These are phyloP conservation scores for Hyperoplus immaculatus DNA, from an alignment of 2,797 vertebrate genomes.

Conservation along the genomic window DNA sequence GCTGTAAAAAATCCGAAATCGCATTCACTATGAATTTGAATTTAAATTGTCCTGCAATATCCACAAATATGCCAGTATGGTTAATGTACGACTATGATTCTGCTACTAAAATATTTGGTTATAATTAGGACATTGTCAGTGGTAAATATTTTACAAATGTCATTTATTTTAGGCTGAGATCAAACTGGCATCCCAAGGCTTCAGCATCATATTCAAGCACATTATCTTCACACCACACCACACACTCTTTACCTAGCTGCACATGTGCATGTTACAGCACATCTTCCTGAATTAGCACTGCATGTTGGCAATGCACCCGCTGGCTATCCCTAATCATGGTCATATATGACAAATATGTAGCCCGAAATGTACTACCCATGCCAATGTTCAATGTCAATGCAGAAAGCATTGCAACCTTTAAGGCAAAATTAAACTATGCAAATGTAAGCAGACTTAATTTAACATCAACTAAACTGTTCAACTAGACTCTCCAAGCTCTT, in stretches of 20 bases:
- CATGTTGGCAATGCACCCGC: background rate
- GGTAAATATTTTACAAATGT: background rate
- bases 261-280: background rate
- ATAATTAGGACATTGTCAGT: background rate
- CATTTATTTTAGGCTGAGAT: background rate
- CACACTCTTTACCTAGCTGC: background rate
- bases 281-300: background rate
- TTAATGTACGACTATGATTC: background rate
- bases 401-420: background rate
- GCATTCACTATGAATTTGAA: background rate
- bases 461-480: too few relatives aligned
- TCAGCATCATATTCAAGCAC: background rate
- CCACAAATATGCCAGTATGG: background rate
- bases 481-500: too few relatives aligned
- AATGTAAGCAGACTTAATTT: background rate
- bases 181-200: background rate
- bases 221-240: background rate
- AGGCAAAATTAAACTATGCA: background rate
- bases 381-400: background rate
- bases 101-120: conserved; percentile 5
- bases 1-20: background rate
- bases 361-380: background rate
- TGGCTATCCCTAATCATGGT: background rate
- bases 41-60: background rate
- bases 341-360: background rate